These are phyloP conservation scores for Trachymyrmex cornetzi DNA, from an alignment of 1,140 invertebrate species.

Conservation along the genomic window DNA sequence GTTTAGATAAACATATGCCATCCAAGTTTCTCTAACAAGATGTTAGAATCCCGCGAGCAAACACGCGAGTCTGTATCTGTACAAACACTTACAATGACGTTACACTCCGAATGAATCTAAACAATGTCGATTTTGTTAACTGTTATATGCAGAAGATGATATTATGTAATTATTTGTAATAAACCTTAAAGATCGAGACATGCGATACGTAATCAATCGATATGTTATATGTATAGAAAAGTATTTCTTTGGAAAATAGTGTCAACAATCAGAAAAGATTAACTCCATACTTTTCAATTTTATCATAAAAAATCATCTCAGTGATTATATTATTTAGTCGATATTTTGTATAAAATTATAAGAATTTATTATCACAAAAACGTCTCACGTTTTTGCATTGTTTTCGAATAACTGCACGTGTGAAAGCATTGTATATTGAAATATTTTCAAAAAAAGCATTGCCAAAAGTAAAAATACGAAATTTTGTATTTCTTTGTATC, in stretches of 20 bases:
- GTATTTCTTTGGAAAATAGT: neutral
- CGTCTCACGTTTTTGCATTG: neutral
- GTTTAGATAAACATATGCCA: constrained; percentile 26
- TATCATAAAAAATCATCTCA: neutral
- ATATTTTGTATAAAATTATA: constrained; percentile 4
- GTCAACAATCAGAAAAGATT: neutral
- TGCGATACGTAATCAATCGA: neutral
- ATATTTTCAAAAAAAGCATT: neutral
- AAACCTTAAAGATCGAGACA: neutral
- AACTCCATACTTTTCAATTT: neutral
- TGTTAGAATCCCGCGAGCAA: constrained; percentile 4
- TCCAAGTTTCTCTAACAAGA: constrained; percentile 38
- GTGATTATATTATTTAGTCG: constrained; percentile 5
- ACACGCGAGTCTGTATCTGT: neutral
- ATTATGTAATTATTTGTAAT: neutral
- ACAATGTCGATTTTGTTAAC: constrained; percentile 9
- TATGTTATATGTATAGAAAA: neutral
- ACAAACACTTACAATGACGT: constrained; percentile 4
- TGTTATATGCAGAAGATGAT: neutral
- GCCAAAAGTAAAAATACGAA: neutral
- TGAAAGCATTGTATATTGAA: neutral
- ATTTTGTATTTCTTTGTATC: neutral
- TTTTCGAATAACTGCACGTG: neutral
- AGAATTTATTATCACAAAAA: neutral
- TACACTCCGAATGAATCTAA: neutral